phyloP scores from a whole-genome alignment of 2,797 vertebrate species.

The Spondyliosoma cantharus region DNA sequence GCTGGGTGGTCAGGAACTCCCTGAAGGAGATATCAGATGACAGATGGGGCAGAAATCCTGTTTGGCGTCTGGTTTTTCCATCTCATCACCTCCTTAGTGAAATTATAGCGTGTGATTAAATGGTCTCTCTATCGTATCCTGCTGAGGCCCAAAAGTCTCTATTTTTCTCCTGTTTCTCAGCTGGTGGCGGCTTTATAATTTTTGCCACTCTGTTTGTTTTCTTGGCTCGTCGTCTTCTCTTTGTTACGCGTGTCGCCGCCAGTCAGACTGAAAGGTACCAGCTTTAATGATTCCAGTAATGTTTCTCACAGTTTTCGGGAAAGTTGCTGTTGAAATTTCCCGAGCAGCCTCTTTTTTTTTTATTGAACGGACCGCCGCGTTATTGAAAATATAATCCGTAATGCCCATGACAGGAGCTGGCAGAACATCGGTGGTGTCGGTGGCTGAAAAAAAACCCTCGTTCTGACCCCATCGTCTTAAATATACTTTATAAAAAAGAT shows the following conservation, averaged over 20 bases:
- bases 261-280: constrained; percentile 25
- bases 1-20: constrained; percentile 71
- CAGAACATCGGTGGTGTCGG: constrained; percentile 11
- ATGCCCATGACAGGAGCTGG: constrained; percentile 34
- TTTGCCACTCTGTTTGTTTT: background rate
- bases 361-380: constrained; percentile 11
- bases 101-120: constrained; percentile 13
- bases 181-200: background rate
- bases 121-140: background rate
- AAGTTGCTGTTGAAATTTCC: constrained; percentile 29
- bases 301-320: constrained; percentile 15
- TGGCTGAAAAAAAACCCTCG: constrained; percentile 30
- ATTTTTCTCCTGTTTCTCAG: background rate
- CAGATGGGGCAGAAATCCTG: constrained; percentile 37
- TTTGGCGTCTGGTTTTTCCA: constrained; percentile 44
- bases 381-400: constrained; percentile 16
- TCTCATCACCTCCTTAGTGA: constrained; percentile 20
- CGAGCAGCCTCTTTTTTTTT: constrained; percentile 17
- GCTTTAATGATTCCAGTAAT: constrained; percentile 27
- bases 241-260: constrained; percentile 10
- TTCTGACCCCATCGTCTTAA: background rate
- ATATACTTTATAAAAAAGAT: constrained; percentile 10
- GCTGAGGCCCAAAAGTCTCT: background rate
- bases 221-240: constrained; percentile 5
- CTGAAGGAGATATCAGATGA: constrained; percentile 47